Percentiles rank a stretch among this genome's conserved stretches.
These are phyloP conservation scores for Amblyteles armatorius DNA, from an alignment of 2,888 invertebrate genomes.

Conservation along the genomic window DNA sequence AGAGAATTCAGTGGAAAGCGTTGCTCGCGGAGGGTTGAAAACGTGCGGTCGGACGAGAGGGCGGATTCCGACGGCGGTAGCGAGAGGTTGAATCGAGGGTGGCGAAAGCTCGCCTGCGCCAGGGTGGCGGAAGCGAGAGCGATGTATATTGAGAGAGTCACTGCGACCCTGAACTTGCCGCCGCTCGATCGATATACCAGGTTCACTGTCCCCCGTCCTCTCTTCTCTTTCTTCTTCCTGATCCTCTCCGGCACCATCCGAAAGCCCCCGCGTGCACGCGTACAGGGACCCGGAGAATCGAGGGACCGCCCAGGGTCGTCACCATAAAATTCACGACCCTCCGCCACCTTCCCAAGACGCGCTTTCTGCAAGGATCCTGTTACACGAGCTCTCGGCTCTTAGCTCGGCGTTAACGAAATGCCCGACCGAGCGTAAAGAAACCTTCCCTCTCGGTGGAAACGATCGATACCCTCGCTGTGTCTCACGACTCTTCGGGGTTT, in stretches of 20 bases:
- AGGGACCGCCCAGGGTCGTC: conserved; percentile 40
- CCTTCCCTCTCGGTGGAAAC: conserved; percentile 67
- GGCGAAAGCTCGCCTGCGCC: conserved; percentile 44
- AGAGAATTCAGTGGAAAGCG: conserved; percentile 61
- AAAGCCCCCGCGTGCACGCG: conserved; percentile 49
- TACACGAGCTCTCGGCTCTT: conserved; percentile 77
- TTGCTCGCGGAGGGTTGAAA: conserved; percentile 50
- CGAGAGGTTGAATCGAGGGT: conserved; percentile 53
- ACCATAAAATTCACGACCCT: conserved; percentile 71
- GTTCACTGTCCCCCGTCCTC: conserved; percentile 79
- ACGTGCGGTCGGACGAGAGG: conserved; percentile 60
- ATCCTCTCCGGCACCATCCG: conserved; percentile 51
- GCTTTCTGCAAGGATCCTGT: conserved; percentile 79
- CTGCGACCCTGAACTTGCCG: conserved; percentile 67
- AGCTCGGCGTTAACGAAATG: conserved; percentile 79
- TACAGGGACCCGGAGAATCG: conserved; percentile 38
- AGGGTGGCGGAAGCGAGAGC: conserved; percentile 22
- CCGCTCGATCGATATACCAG: conserved; percentile 80
- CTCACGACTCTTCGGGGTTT: conserved; percentile 36
- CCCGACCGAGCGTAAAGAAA: conserved; percentile 77
- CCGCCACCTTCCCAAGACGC: conserved; percentile 71
- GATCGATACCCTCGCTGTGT: conserved; percentile 45
- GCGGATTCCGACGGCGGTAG: conserved; percentile 51
- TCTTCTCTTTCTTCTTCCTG: conserved; percentile 54
- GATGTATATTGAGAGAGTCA: conserved; percentile 54